Base-by-base conservation (phyloP, 2,888 invertebrate species). In the Cephus pulcher region DNA sequence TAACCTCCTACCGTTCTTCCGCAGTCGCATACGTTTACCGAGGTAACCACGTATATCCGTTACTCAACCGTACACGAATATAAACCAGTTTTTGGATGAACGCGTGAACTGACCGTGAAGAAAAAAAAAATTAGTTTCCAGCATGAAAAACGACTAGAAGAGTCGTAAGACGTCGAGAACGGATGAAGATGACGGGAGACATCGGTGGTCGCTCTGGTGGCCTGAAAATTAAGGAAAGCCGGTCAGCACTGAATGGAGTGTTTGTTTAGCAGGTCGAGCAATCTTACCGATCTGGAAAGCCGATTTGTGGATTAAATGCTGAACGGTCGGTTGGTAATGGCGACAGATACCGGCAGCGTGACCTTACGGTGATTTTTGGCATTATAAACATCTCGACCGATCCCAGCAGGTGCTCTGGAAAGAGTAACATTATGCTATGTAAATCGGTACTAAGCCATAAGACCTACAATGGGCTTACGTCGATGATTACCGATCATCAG, bases 311-410 rank as follows among this genome's bases (percentile, higher is more conserved):
- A 34, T 34, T 34, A 32, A 71, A 71, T 33, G 32, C 71, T 9
- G 71, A 34, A 71, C 71, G 71, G 71, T 34, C 35, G 76, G 78
- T 37, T 73, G 77, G 77, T 71, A 75, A 75, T 76, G 80, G 78
- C 83, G 83, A 83, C 87, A 86, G 85, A 85, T 85, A 86, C 83
- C 81, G 78, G 80, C 86, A 75, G 75, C 78, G 87, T 87, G 87
- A 86, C 86, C 83, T 85, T 81, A 82, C 83, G 83, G 81, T 85
- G 81, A 83, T 86, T 84, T 82, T 77, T 80, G 76, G 86, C 83
- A 86, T 87, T 86, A 86, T 85, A 83, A 83, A 77, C 82, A 85
- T 84, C 82, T 84, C 82, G 85, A 79, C 75, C 83, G 56, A 56
- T 56, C 56, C 56, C 56, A 56, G 56, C 56, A 56, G 56, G 56